phyloP scores from a whole-genome alignment of 2,888 invertebrate genomes.

The Drosophila pseudotalamancana region DNA sequence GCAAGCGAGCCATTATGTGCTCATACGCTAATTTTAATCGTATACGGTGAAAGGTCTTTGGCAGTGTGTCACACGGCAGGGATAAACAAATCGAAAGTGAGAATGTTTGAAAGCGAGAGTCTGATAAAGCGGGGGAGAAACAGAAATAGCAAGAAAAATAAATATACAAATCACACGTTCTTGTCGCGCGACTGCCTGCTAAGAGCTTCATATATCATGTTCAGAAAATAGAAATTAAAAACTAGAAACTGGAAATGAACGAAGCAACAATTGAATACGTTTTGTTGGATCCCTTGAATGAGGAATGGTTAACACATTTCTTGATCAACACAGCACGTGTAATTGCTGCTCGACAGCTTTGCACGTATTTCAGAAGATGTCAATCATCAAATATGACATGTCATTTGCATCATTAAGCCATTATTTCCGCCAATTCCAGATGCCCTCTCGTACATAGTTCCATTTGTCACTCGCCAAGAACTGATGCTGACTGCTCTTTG shows the following conservation, averaged over 20 bases:
- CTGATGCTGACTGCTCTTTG: constrained; percentile 12
- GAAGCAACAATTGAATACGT: too few relatives aligned
- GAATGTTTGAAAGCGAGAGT: neutral
- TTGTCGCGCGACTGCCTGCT: neutral
- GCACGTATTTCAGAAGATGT: constrained; percentile 60
- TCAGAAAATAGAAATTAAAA: neutral
- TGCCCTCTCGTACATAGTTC: constrained; percentile 38
- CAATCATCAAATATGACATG: constrained; percentile 55
- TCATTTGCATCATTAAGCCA: constrained; percentile 76
- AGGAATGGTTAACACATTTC: constrained; percentile 33
- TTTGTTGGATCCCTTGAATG: neutral
- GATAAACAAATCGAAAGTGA: constrained; percentile 3
- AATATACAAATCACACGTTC: neutral
- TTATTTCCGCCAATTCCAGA: constrained; percentile 71
- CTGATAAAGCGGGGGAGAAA: neutral
- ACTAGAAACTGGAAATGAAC: neutral
- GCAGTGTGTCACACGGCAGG: constrained; percentile 33
- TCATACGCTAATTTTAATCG: constrained; percentile 41
- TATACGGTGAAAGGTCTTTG: constrained; percentile 47
- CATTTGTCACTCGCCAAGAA: constrained; percentile 62
- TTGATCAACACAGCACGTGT: constrained; percentile 17
- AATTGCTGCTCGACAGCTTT: constrained; percentile 35
- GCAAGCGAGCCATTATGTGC: constrained; percentile 35
- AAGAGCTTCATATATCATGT: too few relatives aligned
- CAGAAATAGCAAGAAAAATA: neutral